Evolutionary conservation across 2,113 vertebrate genomes (phyloP).

Genomic region (Peromyscus leucopus): DNA sequence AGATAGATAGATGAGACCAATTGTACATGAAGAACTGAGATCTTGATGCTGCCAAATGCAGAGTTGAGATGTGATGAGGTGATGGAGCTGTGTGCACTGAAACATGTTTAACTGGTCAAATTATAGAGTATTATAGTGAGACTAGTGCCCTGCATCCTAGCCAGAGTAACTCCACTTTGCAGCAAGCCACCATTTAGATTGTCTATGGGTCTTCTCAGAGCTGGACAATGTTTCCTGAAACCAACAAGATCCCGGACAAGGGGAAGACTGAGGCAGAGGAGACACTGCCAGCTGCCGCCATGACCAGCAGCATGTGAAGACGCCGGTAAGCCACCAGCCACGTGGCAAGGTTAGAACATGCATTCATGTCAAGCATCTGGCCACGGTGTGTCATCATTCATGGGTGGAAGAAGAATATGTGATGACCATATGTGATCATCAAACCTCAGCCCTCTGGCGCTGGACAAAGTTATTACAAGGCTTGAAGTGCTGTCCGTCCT

Average conservation of each 20-base stretch:
- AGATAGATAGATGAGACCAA: neutral
- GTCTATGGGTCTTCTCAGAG: neutral
- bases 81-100: neutral
- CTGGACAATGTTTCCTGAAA: neutral
- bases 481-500: neutral
- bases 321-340: too few species aligned
- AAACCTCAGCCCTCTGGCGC: conserved; percentile 73
- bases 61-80: neutral
- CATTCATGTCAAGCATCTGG: conserved; percentile 59
- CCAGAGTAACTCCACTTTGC: neutral
- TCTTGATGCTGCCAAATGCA: neutral
- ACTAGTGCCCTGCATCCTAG: neutral
- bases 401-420: conserved; percentile 79
- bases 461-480: conserved; percentile 23
- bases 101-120: neutral
- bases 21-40: neutral
- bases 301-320: too few species aligned
- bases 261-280: too few species aligned
- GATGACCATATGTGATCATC: conserved; percentile 81
- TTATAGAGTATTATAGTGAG: neutral
- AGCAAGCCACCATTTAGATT: neutral
- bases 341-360: neutral
- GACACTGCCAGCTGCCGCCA: too few species aligned
- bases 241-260: neutral
- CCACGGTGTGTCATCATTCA: conserved; percentile 76